These are phyloP conservation scores for Cinclus cinclus DNA, from an alignment of 2,113 vertebrate species.

Conservation along the genomic window DNA sequence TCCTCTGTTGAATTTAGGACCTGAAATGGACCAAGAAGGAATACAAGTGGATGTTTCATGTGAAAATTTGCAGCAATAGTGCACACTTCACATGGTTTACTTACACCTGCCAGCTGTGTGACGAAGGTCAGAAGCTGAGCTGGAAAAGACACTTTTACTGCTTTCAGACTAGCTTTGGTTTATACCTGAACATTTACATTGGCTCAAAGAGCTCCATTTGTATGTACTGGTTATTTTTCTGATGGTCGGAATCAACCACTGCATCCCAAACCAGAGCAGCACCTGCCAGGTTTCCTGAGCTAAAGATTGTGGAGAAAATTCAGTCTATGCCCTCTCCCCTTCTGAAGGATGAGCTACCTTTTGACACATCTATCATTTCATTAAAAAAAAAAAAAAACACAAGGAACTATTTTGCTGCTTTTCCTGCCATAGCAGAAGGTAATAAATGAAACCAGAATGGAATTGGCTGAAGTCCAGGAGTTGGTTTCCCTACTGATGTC, in stretches of 20 bases:
- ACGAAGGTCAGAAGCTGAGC: not conserved
- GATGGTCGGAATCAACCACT: not conserved
- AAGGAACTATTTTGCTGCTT: not conserved
- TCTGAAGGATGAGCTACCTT: not conserved
- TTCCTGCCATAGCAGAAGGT: rapidly evolving
- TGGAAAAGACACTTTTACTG: not conserved
- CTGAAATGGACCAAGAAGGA: not conserved
- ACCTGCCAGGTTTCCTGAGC: not conserved
- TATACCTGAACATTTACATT: rapidly evolving
- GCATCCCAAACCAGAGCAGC: not conserved
- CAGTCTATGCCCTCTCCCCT: not conserved
- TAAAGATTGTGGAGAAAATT: not conserved
- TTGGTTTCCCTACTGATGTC: not conserved
- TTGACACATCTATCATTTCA: not conserved
- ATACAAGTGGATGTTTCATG: not conserved
- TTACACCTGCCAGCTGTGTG: not conserved
- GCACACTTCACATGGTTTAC: not conserved
- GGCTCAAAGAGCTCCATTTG: not conserved
- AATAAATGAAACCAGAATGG: not conserved
- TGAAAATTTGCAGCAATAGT: not conserved
- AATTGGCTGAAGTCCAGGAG: not conserved
- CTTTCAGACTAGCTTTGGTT: not conserved
- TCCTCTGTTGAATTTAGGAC: not conserved
- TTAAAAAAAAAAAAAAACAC: rapidly evolving
- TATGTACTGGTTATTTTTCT: rapidly evolving